phyloP scores from a whole-genome alignment of 1,140 invertebrate species.

The Eubasilissa regina region DNA sequence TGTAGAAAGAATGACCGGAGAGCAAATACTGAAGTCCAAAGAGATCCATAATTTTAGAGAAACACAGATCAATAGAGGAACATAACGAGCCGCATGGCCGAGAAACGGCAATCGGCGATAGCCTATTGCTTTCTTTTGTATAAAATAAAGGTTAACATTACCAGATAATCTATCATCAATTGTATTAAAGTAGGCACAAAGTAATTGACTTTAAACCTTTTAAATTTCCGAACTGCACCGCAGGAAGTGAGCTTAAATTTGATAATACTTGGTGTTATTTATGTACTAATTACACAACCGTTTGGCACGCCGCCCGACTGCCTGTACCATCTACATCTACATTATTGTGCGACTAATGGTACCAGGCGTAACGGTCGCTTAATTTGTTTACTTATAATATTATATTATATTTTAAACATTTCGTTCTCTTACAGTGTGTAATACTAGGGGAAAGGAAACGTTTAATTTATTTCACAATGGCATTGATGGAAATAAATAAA shows the following conservation, averaged over 20 bases:
- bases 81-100: too few relatives aligned
- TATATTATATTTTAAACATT: not conserved
- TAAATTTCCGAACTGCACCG: not conserved
- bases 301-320: not conserved
- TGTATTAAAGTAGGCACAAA: not conserved
- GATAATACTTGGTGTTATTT: not conserved
- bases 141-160: too few relatives aligned
- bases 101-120: too few relatives aligned
- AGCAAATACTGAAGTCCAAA: too few relatives aligned
- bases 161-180: too few relatives aligned
- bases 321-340: not conserved
- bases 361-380: not conserved
- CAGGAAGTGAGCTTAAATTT: not conserved
- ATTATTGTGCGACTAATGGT: not conserved
- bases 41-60: too few relatives aligned
- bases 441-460: too few relatives aligned
- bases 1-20: too few relatives aligned
- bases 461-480: too few relatives aligned
- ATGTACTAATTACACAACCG: not conserved
- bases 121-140: too few relatives aligned
- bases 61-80: too few relatives aligned
- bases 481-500: too few relatives aligned
- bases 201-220: not conserved
- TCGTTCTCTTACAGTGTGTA: not conserved
- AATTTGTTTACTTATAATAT: not conserved